Evolutionary conservation across 37 sponge, comb jelly and placozoan genomes (phyloP), one percentile per base, ranked within the genome.

Genomic region (Eunapius fragilis): DNA sequence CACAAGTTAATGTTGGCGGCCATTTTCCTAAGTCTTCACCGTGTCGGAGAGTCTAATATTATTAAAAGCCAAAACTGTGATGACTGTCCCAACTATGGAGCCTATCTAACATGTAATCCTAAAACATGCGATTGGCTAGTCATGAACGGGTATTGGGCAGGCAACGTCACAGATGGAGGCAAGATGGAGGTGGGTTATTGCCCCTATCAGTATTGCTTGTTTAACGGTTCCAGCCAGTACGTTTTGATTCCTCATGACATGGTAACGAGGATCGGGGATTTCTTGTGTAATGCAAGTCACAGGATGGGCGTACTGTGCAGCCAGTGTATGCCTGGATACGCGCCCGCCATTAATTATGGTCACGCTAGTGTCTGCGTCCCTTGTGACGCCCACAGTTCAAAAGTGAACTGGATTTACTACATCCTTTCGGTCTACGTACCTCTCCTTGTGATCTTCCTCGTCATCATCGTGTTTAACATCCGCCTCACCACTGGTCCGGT

Each of bases 241-340:
- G 9, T 45, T 45, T 9, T 11, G 47, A 45, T 45, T 45, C 47
- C 47, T 4, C 9, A 45, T 45, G 47, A 9, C 47, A 9, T 9
- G 47, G 9, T 9, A 4, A 4, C 4, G 47, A 45, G 7, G 47
- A 45, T 45, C 7, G 47, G 47, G 7, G 47, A 45, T 9, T 45
- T 45, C 47, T 45, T 89, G 10, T 89, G 89, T 71, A 74, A 48
- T 9, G 31, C 35, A 11, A 25, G 6, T 25, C 47, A 9, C 4
- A 74, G 91, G 19, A 79, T 26, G 6, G 87, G 80, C 0, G 37
- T 36, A 13, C 37, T 91, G 22, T 91, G 91, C 32, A 80, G 91
- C 23, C 35, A 83, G 35, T 91, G 91, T 31, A 0, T 23, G 41
- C 37, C 37, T 0, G 88, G 50, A 14, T 36, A 75, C 75, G 82